Evolutionary conservation across 2,888 invertebrate genomes (phyloP), one percentile per base, ranked within the genome.

Genomic region (Agrochola lychnidis): DNA sequence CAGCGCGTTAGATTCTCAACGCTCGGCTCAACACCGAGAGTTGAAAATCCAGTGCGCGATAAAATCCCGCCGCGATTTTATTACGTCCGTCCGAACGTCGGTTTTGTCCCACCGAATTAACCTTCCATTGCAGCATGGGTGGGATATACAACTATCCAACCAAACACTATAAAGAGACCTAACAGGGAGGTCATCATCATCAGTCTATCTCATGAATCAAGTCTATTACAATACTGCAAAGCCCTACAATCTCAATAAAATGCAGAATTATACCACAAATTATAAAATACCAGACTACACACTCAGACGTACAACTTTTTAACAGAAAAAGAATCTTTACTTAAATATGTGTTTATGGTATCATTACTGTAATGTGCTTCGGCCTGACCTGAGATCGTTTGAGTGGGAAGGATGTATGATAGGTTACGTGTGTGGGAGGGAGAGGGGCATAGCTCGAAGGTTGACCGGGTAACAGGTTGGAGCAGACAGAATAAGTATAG

Each of bases 341-440:
- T 95, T 96, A 96, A 96, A 96, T 96, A 95, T 96, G 96, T 96
- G 94, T 96, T 96, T 96, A 96, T 94, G 95, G 95, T 96, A 96
- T 96, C 95, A 96, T 96, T 96, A 96, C 95, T 89, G 95, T 96
- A 95, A 96, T 95, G 93, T 93, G 91, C 93, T 93, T 89, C 86
- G 91, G 93, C 91, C 94, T 96, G 96, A 96, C 96, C 96, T 92
- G 94, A 92, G 93, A 92, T 93, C 87, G 93, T 84, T 81, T 66
- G 92, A 95, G 76, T 12, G 89, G 86, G 94, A 95, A 76, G 82
- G 88, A 40, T 76, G 71, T 87, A 92, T 91, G 51, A 70, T 66
- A 80, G 74, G 84, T 87, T 82, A 78, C 40, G 59, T 78, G 64
- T 10, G 91, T 70, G 78, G 53, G 86, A 95, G 87, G 81, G 92